These are phyloP conservation scores for Tragelaphus buxtoni DNA, from an alignment of 2,113 vertebrate genomes.

Conservation along the genomic window DNA sequence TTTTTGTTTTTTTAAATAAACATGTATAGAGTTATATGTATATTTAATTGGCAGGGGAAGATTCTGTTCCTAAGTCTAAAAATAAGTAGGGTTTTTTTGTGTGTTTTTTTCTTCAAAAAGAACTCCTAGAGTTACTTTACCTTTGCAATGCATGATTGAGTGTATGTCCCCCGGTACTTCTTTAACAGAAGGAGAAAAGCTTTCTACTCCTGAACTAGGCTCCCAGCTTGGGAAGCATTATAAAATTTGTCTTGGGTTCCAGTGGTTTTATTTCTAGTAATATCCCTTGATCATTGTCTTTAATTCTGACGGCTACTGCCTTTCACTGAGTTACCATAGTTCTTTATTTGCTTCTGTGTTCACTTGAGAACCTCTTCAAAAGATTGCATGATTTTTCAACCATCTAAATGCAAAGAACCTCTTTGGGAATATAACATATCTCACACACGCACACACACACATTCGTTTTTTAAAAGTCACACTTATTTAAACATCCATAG, in stretches of 20 bases:
- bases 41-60: neutral
- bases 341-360: neutral
- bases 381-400: neutral
- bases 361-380: conserved; percentile 1
- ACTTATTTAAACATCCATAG: neutral
- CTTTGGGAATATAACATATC: neutral
- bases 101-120: neutral
- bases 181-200: neutral
- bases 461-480: neutral
- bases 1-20: neutral
- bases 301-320: conserved; percentile 14
- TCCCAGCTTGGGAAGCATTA: neutral
- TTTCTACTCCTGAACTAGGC: neutral
- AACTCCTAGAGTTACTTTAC: neutral
- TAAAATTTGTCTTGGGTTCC: neutral
- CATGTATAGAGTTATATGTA: neutral
- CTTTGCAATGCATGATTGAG: neutral
- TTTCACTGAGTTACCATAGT: neutral
- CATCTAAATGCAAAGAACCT: neutral
- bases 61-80: neutral
- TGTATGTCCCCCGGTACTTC: neutral
- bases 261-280: neutral
- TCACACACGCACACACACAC: too few relatives aligned
- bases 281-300: neutral
- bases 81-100: neutral